Evolutionary conservation across 1,140 invertebrate genomes (phyloP), one percentile per base, ranked within the genome.

Genomic region (Drosophila nikananu): DNA sequence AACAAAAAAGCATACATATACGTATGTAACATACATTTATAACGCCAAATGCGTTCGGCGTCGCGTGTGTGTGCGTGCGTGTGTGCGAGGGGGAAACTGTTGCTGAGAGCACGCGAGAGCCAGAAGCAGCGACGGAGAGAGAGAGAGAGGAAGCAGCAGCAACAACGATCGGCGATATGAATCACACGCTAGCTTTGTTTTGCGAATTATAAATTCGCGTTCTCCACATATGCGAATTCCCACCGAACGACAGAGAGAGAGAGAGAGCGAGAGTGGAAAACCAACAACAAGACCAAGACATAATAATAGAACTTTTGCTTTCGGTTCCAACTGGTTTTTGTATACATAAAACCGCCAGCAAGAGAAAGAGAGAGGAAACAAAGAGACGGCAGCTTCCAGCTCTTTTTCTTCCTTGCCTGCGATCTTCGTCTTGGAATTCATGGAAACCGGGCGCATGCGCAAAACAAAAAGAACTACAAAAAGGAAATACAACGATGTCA

Each of bases 291-390:
- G 48, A 55, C 37, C 63, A 77, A 68, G 61, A 70, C 77, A 80
- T 71, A 81, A 89, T 76, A 90, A 90, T 90, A 90, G 81, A 90
- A 91, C 87, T 91, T 91, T 91, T 91, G 89, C 87, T 91, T 91
- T 91, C 87, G 89, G 62, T 80, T 80, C 68, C 81, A 91, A 91
- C 87, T 91, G 87, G 87, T 91, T 91, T 86, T 81, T 55, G 63
- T 74, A 58, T 71, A 79, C 73, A 73, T 70, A 84, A 72, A 71
- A 62, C 64, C 60, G 55, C 46, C 42, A 52, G 21, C 30, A 27
- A 49, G 37, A 67, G 64, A 23, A 8, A 27, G 64, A 23, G 32
- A 72, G 68, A 25, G 35, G 60, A 2, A 57, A 57, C 35, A 57
- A 39, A 68, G 61, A 30, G 70, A 25, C 65, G 42, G 35, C 66